Percentiles rank a stretch among this genome's conserved stretches.
Evolutionary conservation across 2,113 vertebrate species (phyloP).

Genomic region (Apodemus sylvaticus): DNA sequence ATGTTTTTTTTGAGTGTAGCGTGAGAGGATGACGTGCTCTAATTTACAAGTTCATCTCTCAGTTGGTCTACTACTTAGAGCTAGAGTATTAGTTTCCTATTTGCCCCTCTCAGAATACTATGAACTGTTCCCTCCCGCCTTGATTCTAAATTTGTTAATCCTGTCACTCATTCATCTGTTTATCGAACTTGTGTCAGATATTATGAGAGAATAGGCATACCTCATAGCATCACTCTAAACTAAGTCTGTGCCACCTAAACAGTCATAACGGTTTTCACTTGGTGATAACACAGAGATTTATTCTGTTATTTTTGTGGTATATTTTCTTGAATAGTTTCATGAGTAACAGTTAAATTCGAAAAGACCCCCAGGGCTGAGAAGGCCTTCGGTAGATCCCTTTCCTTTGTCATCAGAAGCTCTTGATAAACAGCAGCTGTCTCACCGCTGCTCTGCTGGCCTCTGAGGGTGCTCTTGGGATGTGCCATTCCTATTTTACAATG

Average conservation of each 20-base stretch:
- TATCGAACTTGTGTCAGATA: neutral
- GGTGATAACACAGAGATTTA: neutral
- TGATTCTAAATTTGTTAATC: constrained; percentile 10
- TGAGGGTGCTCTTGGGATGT: neutral
- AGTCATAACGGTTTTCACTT: constrained; percentile 16
- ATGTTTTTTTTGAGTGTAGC: neutral
- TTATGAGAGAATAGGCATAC: neutral
- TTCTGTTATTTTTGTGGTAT: neutral
- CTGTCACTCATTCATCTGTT: neutral
- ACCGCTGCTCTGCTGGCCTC: neutral
- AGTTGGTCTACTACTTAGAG: neutral
- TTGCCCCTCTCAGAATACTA: neutral
- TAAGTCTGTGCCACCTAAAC: constrained; percentile 4
- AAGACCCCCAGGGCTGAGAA: neutral
- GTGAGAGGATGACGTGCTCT: neutral
- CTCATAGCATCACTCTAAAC: neutral
- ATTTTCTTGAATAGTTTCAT: constrained; percentile 12
- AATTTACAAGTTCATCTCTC: neutral
- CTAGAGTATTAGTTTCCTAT: neutral
- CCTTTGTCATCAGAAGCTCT: neutral
- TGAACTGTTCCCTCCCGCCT: neutral
- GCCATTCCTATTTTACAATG: neutral
- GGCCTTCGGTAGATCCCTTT: neutral
- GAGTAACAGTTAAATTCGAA: constrained; percentile 11
- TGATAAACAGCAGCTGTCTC: neutral